phyloP scores from a whole-genome alignment of 2,113 vertebrate species.

The Pollachius pollachius region DNA sequence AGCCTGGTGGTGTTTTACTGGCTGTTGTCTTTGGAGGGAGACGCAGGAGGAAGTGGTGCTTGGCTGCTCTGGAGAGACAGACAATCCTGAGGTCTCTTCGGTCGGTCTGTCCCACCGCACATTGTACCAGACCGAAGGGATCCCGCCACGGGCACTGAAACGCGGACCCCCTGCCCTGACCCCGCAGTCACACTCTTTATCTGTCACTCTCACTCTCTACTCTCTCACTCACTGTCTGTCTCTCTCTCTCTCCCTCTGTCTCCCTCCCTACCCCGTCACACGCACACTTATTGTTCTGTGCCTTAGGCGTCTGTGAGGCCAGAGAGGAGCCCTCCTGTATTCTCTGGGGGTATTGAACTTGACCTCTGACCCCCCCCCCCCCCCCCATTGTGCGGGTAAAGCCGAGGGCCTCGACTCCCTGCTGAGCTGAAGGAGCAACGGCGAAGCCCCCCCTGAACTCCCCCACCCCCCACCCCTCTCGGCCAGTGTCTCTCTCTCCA shows the following conservation, averaged over 20 bases:
- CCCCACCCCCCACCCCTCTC: neutral
- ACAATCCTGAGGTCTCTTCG: slow-evolving; percentile 65
- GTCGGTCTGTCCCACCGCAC: slow-evolving; percentile 46
- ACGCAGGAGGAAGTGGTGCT: slow-evolving; percentile 42
- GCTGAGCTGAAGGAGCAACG: slow-evolving; percentile 28
- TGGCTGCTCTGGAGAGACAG: slow-evolving; percentile 2
- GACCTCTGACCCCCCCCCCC: slow-evolving; percentile 41
- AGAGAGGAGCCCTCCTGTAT: slow-evolving; percentile 13
- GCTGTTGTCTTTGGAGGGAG: slow-evolving; percentile 61
- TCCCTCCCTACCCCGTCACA: too few species aligned
- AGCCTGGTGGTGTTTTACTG: slow-evolving; percentile 46
- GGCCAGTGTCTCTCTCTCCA: neutral
- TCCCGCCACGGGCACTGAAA: slow-evolving; percentile 17
- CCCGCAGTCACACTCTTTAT: slow-evolving; percentile 47
- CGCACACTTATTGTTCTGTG: slow-evolving; percentile 26
- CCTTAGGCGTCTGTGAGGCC: slow-evolving; percentile 3
- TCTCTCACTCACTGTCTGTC: neutral
- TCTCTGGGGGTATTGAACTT: slow-evolving; percentile 41
- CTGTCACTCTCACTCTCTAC: neutral
- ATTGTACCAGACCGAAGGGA: slow-evolving; percentile 45
- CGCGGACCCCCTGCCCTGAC: slow-evolving; percentile 34
- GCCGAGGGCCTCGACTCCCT: slow-evolving; percentile 12
- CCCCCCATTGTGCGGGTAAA: slow-evolving; percentile 22
- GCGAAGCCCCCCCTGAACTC: neutral
- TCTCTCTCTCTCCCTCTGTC: slow-evolving; percentile 4